Base-by-base conservation (phyloP, 1,140 invertebrate species). In the Drosophila melanica region DNA sequence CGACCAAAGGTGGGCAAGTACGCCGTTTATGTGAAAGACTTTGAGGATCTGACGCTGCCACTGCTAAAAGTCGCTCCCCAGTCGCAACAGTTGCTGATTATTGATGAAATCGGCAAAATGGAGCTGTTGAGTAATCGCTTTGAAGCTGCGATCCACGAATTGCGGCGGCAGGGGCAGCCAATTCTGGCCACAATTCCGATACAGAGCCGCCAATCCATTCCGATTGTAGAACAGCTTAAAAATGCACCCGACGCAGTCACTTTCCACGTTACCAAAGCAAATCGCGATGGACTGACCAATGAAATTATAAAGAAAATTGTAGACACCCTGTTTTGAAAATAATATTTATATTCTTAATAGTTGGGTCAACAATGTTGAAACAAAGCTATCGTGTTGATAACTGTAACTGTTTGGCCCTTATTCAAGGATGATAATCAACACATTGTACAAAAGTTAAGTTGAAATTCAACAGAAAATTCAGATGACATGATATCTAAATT, bases 31-130 rank as follows among this genome's bases (percentile, higher is more conserved):
- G 66, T 89, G 0, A 27, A 71, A 5, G 63, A 89, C 0, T 87
- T 89, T 51, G 82, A 87, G 23, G 4, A 67, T n/a, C 27, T 82
- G 0, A 7, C 66, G 8, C 11, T 89, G 53, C 73, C 79, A 4
- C 3, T 71, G 12, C 30, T 76, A 20, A 6, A 33, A 0, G 7
- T 27, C 0, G 23, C 8, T 0, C 9, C 23, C 1, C 20, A 14
- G 0, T 7, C 59, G 5, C 47, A 37, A 1, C 11, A 48, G 7
- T 48, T 87, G 18, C 14, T 82, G 9, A 11, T 89, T 11, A 65
- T 87, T 9, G 82, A 87, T 45, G 82, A 87, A 51, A 75, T 87
- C 23, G 82, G 84, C 1, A 87, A 75, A 63, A 87, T 87, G 82
- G 82, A 87, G 12, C 30, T 87, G 11, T 47, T 74, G 0, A 87